Evolutionary conservation across 2,888 invertebrate genomes (phyloP), one percentile per base, ranked within the genome.

Genomic region (Blastobasis adustella): DNA sequence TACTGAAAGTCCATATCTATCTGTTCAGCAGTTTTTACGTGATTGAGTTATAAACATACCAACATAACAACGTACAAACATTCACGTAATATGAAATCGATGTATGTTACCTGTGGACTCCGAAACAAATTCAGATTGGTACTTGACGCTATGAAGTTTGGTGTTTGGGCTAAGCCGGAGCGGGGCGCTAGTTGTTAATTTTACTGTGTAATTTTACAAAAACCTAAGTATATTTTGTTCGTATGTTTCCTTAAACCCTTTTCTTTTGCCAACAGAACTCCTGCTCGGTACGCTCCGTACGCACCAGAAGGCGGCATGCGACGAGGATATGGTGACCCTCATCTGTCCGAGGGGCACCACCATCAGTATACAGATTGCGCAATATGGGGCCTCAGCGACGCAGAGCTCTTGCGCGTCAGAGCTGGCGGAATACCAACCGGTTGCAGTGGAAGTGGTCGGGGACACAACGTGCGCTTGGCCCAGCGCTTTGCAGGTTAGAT

Each of bases 291-390:
- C 97, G 39, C 90, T 98, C 65, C 91, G 96, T 71, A 97, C 96
- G 46, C 96, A 96, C 82, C 96, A 97, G 75, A 93, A 94, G 60
- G 96, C 96, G 48, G 96, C 96, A 49, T 98, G 98, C 84, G 97
- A 98, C 85, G 95, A 96, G 58, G 95, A 98, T 71, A 91, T 92
- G 76, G 93, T 98, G 76, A 92, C 93, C 48, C 90, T 98, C 57
- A 93, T 93, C 71, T 98, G 98, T 82, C 98, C 98, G 38, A 90
- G 93, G 47, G 96, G 96, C 50, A 98, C 98, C 42, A 95, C 96
- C 67, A 97, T 98, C 74, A 94, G 94, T 66, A 95, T 98, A 63
- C 95, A 96, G 65, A 90, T 96, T 65, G 97, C 97, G n/a, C 95
- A 95, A 73, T 97, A 96, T 70, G 97, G 96, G 9, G 92, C 94